Evolutionary conservation across 1,140 invertebrate genomes (phyloP).

Genomic region (Wiebesia pumilae): DNA sequence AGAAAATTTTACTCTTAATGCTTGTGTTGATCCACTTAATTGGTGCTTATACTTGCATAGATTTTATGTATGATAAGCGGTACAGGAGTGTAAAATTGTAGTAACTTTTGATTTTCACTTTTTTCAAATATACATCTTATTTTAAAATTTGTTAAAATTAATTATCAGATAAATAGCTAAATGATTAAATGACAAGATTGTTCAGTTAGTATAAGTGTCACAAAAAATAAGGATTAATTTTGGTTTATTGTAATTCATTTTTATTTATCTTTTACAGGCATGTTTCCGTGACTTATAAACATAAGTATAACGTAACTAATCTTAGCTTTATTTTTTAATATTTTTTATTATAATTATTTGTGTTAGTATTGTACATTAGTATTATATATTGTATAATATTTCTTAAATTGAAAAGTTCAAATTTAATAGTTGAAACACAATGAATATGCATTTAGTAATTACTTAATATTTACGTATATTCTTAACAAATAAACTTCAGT

Average conservation of each 20-base stretch:
- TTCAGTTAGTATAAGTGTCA: background rate
- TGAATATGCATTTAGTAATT: too few species aligned
- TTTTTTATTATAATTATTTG: too few species aligned
- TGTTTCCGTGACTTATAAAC: background rate
- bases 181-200: background rate
- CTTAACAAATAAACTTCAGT: too few species aligned
- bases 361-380: too few species aligned
- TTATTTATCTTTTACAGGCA: background rate
- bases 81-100: background rate
- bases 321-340: background rate
- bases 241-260: background rate
- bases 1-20: slow-evolving; percentile 13
- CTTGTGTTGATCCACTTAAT: slow-evolving; percentile 13
- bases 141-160: background rate
- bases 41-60: slow-evolving; percentile 4
- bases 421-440: too few species aligned
- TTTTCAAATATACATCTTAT: slow-evolving; percentile 17
- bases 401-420: too few species aligned
- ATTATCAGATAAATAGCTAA: slow-evolving; percentile 1
- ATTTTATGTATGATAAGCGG: slow-evolving; percentile 8
- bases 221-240: background rate
- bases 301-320: background rate
- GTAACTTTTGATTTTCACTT: background rate
- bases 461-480: too few species aligned
- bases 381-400: too few species aligned